Evolutionary conservation across 2,113 vertebrate genomes (phyloP).

Genomic region (Heptranchias perlo): DNA sequence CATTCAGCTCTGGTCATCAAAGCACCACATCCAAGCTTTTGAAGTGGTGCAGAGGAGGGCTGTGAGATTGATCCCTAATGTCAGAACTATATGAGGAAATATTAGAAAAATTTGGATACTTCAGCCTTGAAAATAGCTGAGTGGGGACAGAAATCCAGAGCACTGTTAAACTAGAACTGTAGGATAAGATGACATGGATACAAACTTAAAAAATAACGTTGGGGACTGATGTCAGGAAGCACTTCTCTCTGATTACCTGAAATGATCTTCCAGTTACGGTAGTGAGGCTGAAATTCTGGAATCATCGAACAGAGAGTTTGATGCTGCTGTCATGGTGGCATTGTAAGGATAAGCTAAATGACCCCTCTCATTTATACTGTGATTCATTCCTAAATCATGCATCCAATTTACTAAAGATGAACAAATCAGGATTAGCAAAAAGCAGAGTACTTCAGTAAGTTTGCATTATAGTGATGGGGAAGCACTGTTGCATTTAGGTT

Average conservation of each 20-base stretch:
- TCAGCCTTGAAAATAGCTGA: background rate
- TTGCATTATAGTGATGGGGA: background rate
- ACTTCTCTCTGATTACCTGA: background rate
- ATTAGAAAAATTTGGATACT: background rate
- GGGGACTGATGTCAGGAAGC: background rate
- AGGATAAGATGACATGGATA: background rate
- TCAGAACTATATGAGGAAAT: background rate
- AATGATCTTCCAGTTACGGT: too few species aligned
- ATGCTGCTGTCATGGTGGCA: background rate
- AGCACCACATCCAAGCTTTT: background rate
- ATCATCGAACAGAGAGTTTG: background rate
- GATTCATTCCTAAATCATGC: background rate
- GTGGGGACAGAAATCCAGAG: background rate
- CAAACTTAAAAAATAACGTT: background rate
- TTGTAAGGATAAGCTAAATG: background rate
- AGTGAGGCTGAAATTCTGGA: too few species aligned
- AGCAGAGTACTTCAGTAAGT: background rate
- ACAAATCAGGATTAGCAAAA: background rate
- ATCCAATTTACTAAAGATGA: background rate
- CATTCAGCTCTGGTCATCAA: background rate
- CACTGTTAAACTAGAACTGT: background rate
- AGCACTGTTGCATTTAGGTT: background rate
- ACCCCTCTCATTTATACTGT: background rate
- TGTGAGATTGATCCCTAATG: background rate
- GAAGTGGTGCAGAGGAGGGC: background rate